A percentile compares a stretch with the other conserved stretches of the same genome.
These are phyloP conservation scores for Heteropelma amictum DNA, from an alignment of 2,888 invertebrate genomes.

Conservation along the genomic window DNA sequence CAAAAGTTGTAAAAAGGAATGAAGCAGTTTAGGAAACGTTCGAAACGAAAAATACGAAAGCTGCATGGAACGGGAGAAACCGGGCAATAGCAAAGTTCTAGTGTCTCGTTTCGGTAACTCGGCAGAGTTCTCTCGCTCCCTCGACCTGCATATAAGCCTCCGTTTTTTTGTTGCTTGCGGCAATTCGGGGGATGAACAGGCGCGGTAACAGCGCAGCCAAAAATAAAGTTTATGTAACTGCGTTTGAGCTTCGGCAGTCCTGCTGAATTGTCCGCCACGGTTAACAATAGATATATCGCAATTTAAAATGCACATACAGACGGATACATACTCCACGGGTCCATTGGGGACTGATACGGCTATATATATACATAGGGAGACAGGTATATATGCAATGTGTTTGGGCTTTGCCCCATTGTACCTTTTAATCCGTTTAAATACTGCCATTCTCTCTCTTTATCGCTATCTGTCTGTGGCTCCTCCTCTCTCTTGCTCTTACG, in stretches of 20 bases:
- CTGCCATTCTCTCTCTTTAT: not conserved
- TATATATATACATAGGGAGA: not conserved
- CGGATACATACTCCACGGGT: not conserved
- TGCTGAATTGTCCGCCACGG: slow-evolving; percentile 10
- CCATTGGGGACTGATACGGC: slow-evolving; percentile 23
- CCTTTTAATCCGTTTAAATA: slow-evolving; percentile 50
- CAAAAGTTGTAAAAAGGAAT: not conserved
- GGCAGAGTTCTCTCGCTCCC: slow-evolving; percentile 12
- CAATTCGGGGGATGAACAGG: slow-evolving; percentile 9
- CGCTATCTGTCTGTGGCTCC: not conserved
- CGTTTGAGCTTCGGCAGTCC: slow-evolving; percentile 41
- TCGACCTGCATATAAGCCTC: not conserved
- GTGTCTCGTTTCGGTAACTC: slow-evolving; percentile 33
- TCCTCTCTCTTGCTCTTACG: not conserved
- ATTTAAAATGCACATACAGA: not conserved
- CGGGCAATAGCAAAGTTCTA: slow-evolving; percentile 17
- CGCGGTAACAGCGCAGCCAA: slow-evolving; percentile 21
- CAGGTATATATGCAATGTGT: slow-evolving; percentile 11
- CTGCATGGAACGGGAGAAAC: not conserved
- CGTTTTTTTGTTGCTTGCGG: slow-evolving; percentile 24
- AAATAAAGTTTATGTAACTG: slow-evolving; percentile 52
- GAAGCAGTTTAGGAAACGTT: not conserved
- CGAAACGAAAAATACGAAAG: slow-evolving; percentile 7
- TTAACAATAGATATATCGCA: slow-evolving; percentile 19
- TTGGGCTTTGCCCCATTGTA: slow-evolving; percentile 34